Percentiles rank a stretch among this genome's conserved stretches.
These are phyloP conservation scores for Microplitis demolitor DNA, from an alignment of 1,140 invertebrate genomes.

Conservation along the genomic window DNA sequence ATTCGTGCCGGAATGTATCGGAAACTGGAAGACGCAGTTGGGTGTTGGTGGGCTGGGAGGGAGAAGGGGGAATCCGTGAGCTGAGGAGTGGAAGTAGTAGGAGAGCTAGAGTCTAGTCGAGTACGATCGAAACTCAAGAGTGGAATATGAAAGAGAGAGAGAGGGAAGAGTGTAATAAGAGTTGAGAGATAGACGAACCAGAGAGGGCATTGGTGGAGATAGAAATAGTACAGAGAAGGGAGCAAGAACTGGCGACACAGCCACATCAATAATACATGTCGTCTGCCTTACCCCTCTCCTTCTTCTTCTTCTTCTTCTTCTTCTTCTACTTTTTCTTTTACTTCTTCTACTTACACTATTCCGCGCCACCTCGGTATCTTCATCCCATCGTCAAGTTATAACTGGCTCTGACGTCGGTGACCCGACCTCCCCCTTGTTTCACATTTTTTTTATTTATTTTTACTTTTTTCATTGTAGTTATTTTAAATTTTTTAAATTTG, in stretches of 20 bases:
- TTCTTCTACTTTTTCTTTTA: not conserved
- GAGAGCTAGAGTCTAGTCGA: conserved; percentile 22
- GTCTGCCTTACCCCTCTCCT: conserved; percentile 30
- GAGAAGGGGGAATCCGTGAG: conserved; percentile 21
- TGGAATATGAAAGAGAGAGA: not conserved
- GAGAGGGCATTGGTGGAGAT: conserved; percentile 20
- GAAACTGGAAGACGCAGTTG: conserved; percentile 38
- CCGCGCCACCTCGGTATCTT: conserved; percentile 27
- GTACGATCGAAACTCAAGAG: not conserved
- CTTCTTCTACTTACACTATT: not conserved
- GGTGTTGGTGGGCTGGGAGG: conserved; percentile 23
- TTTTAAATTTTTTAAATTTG: conserved; percentile 3
- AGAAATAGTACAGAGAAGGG: conserved; percentile 22
- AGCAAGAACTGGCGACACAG: conserved; percentile 38
- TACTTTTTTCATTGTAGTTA: conserved; percentile 20
- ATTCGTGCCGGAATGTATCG: conserved; percentile 43
- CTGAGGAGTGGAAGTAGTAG: conserved; percentile 16
- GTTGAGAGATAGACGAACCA: conserved; percentile 17
- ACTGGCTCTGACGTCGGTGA: conserved; percentile 43
- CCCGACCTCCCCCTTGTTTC: conserved; percentile 34
- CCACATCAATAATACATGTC: conserved; percentile 50
- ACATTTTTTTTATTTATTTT: conserved; percentile 21
- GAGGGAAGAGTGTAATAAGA: not conserved
- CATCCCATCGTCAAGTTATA: conserved; percentile 39
- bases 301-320: conserved; percentile 23